Evolutionary conservation across 2,888 invertebrate genomes (phyloP), one percentile per base, ranked within the genome.

Genomic region (Gymnoscelis rufifasciata): DNA sequence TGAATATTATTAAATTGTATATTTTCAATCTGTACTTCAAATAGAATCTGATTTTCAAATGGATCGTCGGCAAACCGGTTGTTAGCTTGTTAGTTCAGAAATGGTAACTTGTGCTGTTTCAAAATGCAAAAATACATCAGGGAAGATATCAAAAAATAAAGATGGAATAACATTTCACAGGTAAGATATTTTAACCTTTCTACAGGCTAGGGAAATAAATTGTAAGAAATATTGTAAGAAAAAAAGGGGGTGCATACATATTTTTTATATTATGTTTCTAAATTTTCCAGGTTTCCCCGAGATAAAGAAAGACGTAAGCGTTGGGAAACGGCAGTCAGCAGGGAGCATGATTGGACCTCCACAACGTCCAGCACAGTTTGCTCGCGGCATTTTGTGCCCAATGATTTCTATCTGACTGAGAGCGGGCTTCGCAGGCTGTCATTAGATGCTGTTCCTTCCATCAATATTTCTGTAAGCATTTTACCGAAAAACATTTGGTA

Each of bases 101-200:
- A 45, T 45, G 84, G 84, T 83, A 13, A 71, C 68, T 31, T 84
- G 84, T 68, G 81, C 75, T 19, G 72, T 84, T n/a, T 44, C 60
- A 0, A 70, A 59, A 38, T 84, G 84, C 47, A 83, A 74, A 51
- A 83, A 84, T 38, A 67, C 70, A 2, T 84, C 84, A 0, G 74
- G 68, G 0, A 84, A 81, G 57, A 71, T 75, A 54, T 68, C 77
- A n/a, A 84, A 83, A 59, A 65, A 74, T 45, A 80, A 73, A 61
- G 66, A 83, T 62, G 84, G 83, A 10, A 80, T 83, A 43, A 75
- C 83, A 11, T 84, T 82, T 65, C 84, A 84, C 55, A 80, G 83
- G 84, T 81, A 56, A 44, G 7, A 1, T n/a, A 3, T 15, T 1
- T n/a, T n/a, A 3, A 4, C 8, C n/a, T 6, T 15, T 0, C 2